These are phyloP conservation scores for Zosterops japonicus DNA, from an alignment of 2,113 vertebrate genomes.

Conservation along the genomic window DNA sequence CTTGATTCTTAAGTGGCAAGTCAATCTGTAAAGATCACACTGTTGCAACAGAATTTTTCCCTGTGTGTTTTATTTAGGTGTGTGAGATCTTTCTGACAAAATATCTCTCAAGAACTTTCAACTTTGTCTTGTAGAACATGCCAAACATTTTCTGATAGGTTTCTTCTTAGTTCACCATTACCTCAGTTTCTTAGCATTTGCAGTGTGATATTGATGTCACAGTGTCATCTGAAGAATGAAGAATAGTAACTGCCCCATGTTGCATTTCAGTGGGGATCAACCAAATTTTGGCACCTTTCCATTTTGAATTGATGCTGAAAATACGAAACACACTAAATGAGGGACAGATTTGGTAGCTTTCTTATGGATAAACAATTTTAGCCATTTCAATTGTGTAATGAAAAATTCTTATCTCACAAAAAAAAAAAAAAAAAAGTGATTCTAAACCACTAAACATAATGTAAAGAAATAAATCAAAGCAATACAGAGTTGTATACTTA, in stretches of 20 bases:
- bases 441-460: neutral
- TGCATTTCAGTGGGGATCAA: neutral
- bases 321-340: neutral
- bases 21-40: neutral
- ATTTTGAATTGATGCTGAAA: neutral
- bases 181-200: neutral
- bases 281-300: neutral
- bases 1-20: neutral
- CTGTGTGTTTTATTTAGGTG: neutral
- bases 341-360: neutral
- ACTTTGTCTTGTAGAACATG: accelerated
- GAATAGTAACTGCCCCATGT: neutral
- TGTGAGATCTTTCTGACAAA: neutral
- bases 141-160: neutral
- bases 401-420: neutral
- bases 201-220: neutral
- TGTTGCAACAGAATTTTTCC: neutral
- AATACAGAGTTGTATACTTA: neutral
- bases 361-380: neutral
- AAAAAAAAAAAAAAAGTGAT: neutral
- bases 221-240: neutral
- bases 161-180: neutral
- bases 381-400: neutral
- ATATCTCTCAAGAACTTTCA: neutral
- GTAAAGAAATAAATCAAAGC: neutral